A percentile compares a stretch with the other conserved stretches of the same genome.
These are phyloP conservation scores for Palloptera scutellata DNA, from an alignment of 2,888 invertebrate species.

Conservation along the genomic window DNA sequence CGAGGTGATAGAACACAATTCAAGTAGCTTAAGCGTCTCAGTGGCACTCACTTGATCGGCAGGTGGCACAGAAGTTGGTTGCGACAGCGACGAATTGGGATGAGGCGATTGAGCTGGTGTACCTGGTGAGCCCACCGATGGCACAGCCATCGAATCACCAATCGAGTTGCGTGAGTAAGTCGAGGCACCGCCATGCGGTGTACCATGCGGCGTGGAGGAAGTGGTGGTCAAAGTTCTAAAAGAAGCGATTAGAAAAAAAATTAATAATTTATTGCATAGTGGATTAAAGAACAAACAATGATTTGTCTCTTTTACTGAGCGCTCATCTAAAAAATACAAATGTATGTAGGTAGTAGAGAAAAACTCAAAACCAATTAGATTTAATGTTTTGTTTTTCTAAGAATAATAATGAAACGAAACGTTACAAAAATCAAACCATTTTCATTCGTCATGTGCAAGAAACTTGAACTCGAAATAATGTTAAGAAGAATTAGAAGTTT, in stretches of 20 bases:
- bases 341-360: constrained; percentile 11
- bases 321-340: not conserved
- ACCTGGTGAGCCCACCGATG: constrained; percentile 72
- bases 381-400: too few relatives aligned
- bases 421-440: too few relatives aligned
- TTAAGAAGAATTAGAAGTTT: too few relatives aligned
- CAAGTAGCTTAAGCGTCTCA: constrained; percentile 13
- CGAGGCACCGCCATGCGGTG: constrained; percentile 73
- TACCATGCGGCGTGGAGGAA: constrained; percentile 57
- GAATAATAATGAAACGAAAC: too few relatives aligned
- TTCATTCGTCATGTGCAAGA: too few relatives aligned
- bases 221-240: constrained; percentile 26
- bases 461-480: too few relatives aligned
- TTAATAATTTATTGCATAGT: too few relatives aligned
- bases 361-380: too few relatives aligned
- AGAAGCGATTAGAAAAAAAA: constrained; percentile 1
- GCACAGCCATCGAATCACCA: constrained; percentile 61
- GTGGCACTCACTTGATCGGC: constrained; percentile 62
- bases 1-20: constrained; percentile 3
- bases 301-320: too few relatives aligned
- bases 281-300: too few relatives aligned
- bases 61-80: constrained; percentile 75
- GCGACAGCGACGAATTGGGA: constrained; percentile 71
- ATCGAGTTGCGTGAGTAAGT: constrained; percentile 71
- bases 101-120: constrained; percentile 74